Evolutionary conservation across 2,888 invertebrate genomes (phyloP).

Genomic region (Philaethria dido): DNA sequence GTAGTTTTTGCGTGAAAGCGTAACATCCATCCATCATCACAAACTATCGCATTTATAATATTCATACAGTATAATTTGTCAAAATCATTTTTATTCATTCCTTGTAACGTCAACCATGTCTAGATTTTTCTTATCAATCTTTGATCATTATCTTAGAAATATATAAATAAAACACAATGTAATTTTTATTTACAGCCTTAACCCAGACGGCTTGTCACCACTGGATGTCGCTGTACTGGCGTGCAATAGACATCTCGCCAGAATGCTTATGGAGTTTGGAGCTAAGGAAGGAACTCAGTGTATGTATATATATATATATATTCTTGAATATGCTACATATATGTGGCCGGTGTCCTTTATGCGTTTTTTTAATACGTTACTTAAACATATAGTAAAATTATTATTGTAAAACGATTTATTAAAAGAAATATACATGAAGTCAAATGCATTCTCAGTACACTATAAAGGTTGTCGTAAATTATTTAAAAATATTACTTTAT

Average conservation of each 20-base stretch:
- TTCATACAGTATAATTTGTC: no score
- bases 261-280: conserved; percentile 94
- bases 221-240: conserved; percentile 97
- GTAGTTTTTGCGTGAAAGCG: no score
- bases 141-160: background rate
- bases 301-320: conserved; percentile 72
- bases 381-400: no score
- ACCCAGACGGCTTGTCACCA: conserved; percentile 94
- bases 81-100: background rate
- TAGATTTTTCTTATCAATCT: background rate
- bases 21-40: no score
- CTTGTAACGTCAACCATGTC: background rate
- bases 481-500: no score
- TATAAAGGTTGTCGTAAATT: no score
- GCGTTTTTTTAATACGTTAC: no score
- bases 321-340: background rate
- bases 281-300: conserved; percentile 93
- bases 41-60: no score
- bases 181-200: conserved; percentile 68
- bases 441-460: no score
- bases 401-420: no score
- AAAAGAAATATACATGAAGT: no score
- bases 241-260: conserved; percentile 93
- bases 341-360: background rate
- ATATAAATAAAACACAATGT: background rate